These are phyloP conservation scores for Mormyrops attenuatus DNA, from an alignment of 2,797 vertebrate species.

Conservation along the genomic window DNA sequence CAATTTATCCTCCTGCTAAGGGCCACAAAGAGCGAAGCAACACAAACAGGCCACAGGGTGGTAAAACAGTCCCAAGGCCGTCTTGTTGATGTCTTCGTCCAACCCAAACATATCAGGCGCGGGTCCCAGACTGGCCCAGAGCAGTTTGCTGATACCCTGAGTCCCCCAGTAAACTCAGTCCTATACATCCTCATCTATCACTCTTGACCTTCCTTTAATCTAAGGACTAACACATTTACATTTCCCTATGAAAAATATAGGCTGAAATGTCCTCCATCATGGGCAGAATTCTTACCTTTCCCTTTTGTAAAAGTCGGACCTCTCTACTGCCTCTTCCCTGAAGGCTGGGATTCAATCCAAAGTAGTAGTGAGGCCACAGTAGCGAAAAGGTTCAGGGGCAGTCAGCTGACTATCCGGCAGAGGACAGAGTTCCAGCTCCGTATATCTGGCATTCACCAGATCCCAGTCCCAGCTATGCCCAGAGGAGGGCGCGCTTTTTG, in stretches of 20 bases:
- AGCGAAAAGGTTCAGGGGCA: neutral
- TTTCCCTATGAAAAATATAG: neutral
- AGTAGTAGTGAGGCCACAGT: neutral
- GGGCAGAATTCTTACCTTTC: neutral
- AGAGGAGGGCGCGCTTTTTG: neutral
- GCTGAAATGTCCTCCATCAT: neutral
- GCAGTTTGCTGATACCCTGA: slow-evolving; percentile 57
- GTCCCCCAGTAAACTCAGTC: slow-evolving; percentile 6
- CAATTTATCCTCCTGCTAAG: slow-evolving; percentile 36
- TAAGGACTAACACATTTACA: neutral
- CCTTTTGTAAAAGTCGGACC: neutral
- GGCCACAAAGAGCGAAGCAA: slow-evolving; percentile 51
- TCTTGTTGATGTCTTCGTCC: slow-evolving; percentile 43
- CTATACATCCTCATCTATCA: neutral
- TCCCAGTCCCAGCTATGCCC: neutral
- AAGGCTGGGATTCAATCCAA: neutral
- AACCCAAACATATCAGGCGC: slow-evolving; percentile 47
- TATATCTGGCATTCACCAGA: neutral
- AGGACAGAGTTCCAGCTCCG: neutral
- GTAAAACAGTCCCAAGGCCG: slow-evolving; percentile 42
- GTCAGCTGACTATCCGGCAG: neutral
- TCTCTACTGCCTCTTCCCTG: neutral
- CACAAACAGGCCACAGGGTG: slow-evolving; percentile 41
- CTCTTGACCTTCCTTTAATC: neutral
- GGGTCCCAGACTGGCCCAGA: slow-evolving; percentile 52